phyloP scores from a whole-genome alignment of 1,140 invertebrate genomes.

The Cherax destructor region DNA sequence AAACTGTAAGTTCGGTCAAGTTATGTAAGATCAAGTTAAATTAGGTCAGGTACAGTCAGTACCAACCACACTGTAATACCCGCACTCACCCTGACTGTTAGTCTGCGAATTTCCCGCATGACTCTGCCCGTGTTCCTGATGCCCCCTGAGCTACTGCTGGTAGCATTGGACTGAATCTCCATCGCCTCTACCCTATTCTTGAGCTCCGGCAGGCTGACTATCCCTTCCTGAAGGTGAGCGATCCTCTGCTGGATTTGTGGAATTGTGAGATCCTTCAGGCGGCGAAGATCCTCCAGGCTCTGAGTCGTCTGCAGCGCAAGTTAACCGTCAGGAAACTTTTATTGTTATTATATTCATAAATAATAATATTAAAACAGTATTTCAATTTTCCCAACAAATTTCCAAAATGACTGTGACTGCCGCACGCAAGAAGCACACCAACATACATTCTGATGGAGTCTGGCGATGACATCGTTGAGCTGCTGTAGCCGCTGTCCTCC shows the following conservation, averaged over 20 bases:
- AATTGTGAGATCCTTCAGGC: background rate
- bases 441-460: conserved; percentile 50
- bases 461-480: background rate
- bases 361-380: too few species aligned
- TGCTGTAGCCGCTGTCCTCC: conserved; percentile 20
- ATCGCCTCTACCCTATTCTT: conserved; percentile 17
- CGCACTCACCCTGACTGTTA: background rate
- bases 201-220: conserved; percentile 17
- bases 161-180: background rate
- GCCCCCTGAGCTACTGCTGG: background rate
- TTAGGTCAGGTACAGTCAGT: too few species aligned
- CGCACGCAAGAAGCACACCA: too few species aligned
- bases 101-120: background rate
- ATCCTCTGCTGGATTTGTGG: conserved; percentile 9
- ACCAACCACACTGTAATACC: too few species aligned
- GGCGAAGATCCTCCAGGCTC: background rate
- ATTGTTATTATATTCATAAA: too few species aligned
- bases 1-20: too few species aligned
- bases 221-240: background rate
- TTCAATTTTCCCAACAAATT: too few species aligned
- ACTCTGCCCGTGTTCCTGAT: background rate
- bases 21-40: too few species aligned
- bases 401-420: too few species aligned
- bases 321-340: too few species aligned
- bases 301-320: background rate